A percentile compares a stretch with the other conserved stretches of the same genome.
Conservation (phyloP, 1,140 invertebrate species). For the Solenopsis fugax region DNA sequence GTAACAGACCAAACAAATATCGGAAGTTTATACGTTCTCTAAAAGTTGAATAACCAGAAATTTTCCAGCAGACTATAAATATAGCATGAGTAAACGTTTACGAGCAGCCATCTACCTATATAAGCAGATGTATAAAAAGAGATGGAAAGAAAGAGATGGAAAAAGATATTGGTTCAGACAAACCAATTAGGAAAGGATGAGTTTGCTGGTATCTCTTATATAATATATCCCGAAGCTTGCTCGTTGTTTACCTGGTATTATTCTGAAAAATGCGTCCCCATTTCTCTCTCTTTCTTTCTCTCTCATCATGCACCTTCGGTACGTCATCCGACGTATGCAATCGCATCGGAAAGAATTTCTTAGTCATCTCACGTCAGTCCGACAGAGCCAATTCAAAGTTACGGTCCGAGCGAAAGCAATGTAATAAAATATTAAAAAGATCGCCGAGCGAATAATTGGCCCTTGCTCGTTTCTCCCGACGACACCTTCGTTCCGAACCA, state of each 20-base stretch:
- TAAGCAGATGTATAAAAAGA: neutral
- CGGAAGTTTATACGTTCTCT: neutral
- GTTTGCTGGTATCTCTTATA: conserved; percentile 62
- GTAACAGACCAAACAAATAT: neutral
- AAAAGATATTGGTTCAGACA: conserved; percentile 62
- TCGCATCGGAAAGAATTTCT: neutral
- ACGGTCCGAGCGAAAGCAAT: neutral
- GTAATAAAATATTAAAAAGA: conserved; percentile 70
- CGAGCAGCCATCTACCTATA: neutral
- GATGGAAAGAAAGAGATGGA: conserved; percentile 33
- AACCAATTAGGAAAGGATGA: conserved; percentile 70
- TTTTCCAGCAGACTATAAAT: conserved; percentile 24
- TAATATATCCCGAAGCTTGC: conserved; percentile 39
- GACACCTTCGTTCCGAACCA: conserved; percentile 20
- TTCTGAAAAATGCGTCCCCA: conserved; percentile 42
- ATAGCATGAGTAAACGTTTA: conserved; percentile 48
- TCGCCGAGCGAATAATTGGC: conserved; percentile 67
- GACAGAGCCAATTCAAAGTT: conserved; percentile 41
- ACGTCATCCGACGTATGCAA: neutral
- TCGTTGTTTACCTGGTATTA: conserved; percentile 26
- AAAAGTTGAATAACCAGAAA: conserved; percentile 33
- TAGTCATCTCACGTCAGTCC: neutral
- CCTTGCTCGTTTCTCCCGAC: conserved; percentile 7
- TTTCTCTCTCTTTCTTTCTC: too few species aligned
- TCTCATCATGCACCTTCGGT: neutral